Evolutionary conservation across 2,888 invertebrate species (phyloP).

Genomic region (Eudemis profundana): DNA sequence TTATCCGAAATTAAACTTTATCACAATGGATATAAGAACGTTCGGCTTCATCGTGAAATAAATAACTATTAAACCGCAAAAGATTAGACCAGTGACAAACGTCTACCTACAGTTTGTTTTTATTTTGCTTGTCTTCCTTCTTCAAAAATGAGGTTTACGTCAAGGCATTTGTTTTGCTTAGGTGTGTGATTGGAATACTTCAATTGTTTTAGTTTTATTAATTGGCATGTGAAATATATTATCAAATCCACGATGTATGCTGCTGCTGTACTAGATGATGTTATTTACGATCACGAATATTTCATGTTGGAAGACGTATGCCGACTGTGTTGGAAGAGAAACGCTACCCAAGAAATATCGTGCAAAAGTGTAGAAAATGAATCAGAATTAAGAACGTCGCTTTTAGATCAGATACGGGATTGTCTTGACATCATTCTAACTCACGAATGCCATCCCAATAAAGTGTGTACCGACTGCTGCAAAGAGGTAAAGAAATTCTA

Average conservation of each 20-base stretch:
- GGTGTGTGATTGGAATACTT: background rate
- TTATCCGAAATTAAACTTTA: no score
- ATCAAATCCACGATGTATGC: constrained; percentile 37
- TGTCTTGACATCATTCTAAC: constrained; percentile 65
- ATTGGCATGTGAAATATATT: background rate
- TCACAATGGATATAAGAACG: no score
- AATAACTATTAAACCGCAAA: background rate
- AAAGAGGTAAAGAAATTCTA: constrained; percentile 63
- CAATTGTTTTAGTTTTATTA: background rate
- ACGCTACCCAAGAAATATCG: constrained; percentile 57
- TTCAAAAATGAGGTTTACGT: background rate
- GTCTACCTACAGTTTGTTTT: constrained; percentile 4
- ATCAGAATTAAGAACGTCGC: constrained; percentile 46
- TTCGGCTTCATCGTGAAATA: background rate
- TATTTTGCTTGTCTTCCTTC: constrained; percentile 1
- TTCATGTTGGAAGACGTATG: constrained; percentile 69
- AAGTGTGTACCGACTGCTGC: constrained; percentile 65
- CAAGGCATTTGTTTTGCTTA: background rate
- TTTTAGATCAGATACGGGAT: constrained; percentile 63
- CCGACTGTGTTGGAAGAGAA: constrained; percentile 69
- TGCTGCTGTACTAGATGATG: constrained; percentile 50
- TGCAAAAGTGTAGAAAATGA: constrained; percentile 48
- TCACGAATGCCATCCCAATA: constrained; percentile 56
- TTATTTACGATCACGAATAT: constrained; percentile 65
- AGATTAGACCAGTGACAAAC: background rate